phyloP scores from a whole-genome alignment of 2,113 vertebrate species.

The Dermatemys mawii region DNA sequence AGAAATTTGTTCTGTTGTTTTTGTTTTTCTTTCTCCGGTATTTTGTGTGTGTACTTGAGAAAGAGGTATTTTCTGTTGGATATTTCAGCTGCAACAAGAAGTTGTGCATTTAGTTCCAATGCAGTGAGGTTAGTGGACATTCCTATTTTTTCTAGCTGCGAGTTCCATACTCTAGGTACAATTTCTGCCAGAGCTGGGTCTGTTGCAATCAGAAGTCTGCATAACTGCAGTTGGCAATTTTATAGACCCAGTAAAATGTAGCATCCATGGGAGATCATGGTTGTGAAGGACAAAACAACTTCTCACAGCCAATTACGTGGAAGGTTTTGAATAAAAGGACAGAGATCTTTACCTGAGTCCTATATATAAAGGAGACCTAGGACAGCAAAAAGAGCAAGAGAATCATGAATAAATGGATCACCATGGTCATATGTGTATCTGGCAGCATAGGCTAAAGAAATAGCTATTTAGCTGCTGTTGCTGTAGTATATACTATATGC shows the following conservation, averaged over 20 bases:
- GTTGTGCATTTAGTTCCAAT: neutral
- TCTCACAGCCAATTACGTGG: neutral
- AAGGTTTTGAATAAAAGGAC: neutral
- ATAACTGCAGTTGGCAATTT: neutral
- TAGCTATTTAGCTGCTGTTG: neutral
- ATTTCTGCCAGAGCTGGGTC: neutral
- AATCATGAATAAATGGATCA: neutral
- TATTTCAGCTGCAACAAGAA: neutral
- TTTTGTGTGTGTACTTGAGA: neutral
- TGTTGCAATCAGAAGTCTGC: neutral
- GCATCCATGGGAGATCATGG: neutral
- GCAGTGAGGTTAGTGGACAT: neutral
- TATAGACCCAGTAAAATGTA: neutral
- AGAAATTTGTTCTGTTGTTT: neutral
- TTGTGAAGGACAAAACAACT: neutral
- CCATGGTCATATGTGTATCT: neutral
- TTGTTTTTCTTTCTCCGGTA: no score
- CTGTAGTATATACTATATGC: neutral
- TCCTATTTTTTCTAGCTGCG: neutral
- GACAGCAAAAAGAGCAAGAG: neutral
- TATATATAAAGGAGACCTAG: neutral
- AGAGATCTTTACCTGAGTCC: neutral
- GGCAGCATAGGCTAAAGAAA: neutral
- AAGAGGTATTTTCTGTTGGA: neutral
- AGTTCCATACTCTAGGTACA: neutral